Conservation (phyloP, 2,113 vertebrate species). For the Phalacrocorax brasilianus region DNA sequence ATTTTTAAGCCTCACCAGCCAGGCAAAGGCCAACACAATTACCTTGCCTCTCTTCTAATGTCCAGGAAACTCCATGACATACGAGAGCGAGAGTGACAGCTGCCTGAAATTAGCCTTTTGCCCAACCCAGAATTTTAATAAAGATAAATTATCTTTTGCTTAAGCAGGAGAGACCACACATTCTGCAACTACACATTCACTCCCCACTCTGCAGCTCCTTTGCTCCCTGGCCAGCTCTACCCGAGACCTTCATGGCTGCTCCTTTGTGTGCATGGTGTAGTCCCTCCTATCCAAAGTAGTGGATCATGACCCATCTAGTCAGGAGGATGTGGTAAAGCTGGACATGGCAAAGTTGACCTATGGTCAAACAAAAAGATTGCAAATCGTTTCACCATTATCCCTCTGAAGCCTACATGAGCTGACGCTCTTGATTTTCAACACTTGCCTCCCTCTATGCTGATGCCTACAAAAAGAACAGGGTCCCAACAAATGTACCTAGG, state of each 20-base stretch:
- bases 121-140: background rate
- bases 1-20: background rate
- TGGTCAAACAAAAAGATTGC: background rate
- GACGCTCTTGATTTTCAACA: background rate
- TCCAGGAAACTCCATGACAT: background rate
- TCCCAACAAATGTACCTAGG: background rate
- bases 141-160: background rate
- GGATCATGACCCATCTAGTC: background rate
- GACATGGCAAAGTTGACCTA: background rate
- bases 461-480: background rate
- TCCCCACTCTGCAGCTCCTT: background rate
- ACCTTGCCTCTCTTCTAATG: background rate
- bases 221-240: background rate
- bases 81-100: background rate
- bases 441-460: too few relatives aligned
- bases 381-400: background rate
- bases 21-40: background rate
- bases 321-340: background rate
- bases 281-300: background rate
- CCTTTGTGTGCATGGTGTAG: fast-evolving
- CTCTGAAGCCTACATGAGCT: background rate
- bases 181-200: background rate
- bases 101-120: background rate
- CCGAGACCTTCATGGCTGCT: background rate
- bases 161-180: background rate